Evolutionary conservation across 2,113 vertebrate species (phyloP).

Genomic region (Ivindomyrus marchei): DNA sequence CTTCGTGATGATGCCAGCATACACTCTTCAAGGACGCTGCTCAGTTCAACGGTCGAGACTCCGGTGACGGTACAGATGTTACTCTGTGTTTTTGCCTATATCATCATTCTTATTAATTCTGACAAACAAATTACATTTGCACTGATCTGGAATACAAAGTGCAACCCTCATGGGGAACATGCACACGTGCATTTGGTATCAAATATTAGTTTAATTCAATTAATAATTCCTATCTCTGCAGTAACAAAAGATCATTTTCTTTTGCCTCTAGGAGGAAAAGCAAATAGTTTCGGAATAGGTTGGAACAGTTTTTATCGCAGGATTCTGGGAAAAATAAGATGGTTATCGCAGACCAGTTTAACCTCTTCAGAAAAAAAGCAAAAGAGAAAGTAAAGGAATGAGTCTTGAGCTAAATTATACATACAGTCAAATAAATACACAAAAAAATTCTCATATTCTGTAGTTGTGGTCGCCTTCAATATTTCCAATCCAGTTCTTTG

Average conservation of each 20-base stretch:
- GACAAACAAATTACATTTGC: neutral
- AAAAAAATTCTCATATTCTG: neutral
- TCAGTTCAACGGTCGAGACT: neutral
- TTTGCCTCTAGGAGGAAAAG: neutral
- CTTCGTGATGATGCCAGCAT: neutral
- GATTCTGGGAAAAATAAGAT: neutral
- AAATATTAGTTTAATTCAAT: neutral
- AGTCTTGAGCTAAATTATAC: neutral
- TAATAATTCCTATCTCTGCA: neutral
- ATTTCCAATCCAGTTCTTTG: neutral
- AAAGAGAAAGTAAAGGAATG: neutral
- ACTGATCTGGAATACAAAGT: neutral
- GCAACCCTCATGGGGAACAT: neutral
- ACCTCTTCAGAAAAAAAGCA: neutral
- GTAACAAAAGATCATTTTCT: neutral
- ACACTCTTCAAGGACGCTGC: neutral
- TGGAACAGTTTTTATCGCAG: neutral
- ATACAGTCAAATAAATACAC: neutral
- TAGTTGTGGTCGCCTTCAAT: neutral
- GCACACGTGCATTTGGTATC: neutral
- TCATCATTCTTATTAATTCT: neutral
- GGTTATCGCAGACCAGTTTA: neutral
- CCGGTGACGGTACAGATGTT: neutral
- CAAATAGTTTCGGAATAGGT: neutral
- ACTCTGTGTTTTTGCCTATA: neutral